phyloP scores from a whole-genome alignment of 2,113 vertebrate species.

The Caretta caretta region DNA sequence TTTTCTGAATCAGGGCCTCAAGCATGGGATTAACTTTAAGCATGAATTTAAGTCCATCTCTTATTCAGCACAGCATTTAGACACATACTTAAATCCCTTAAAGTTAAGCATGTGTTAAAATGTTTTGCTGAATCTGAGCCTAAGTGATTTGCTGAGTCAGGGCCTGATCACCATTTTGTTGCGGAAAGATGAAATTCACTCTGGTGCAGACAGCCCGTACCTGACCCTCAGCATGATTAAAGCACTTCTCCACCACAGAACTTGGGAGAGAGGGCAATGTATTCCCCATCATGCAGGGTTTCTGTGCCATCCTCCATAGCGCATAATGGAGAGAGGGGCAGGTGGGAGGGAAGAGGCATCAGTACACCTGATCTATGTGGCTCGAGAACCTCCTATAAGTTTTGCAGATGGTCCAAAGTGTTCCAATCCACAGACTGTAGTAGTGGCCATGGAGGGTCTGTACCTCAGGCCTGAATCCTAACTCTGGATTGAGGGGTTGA shows the following conservation, averaged over 20 bases:
- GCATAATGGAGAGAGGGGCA: background rate
- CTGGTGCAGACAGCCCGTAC: background rate
- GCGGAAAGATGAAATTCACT: background rate
- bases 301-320: background rate
- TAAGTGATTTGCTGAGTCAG: background rate
- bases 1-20: background rate
- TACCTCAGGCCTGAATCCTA: background rate
- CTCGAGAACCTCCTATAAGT: background rate
- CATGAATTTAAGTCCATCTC: rapidly evolving
- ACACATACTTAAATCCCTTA: background rate
- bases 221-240: background rate
- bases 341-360: background rate
- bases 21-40: background rate
- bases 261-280: background rate
- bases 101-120: background rate
- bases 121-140: background rate
- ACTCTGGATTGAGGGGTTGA: background rate
- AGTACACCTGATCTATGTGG: background rate
- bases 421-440: background rate
- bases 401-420: background rate
- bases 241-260: background rate
- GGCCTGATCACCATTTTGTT: background rate
- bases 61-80: background rate
- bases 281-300: background rate
- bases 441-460: background rate